These are phyloP conservation scores for Drosophila saltans DNA, from an alignment of 1,140 invertebrate genomes.

Conservation along the genomic window DNA sequence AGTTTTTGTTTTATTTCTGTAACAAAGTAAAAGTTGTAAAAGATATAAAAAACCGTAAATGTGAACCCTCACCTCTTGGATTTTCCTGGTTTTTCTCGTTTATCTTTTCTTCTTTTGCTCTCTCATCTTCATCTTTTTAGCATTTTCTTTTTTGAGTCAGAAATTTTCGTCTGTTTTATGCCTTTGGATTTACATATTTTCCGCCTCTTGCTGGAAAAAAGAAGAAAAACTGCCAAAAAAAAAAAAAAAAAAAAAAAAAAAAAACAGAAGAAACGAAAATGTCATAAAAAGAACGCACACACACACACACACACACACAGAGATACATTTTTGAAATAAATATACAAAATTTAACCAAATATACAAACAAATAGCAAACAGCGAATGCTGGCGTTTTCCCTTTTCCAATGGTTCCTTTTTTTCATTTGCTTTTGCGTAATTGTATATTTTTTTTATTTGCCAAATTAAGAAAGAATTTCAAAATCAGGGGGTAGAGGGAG, in stretches of 20 bases:
- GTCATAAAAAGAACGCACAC: slow-evolving; percentile 11
- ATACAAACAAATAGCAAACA: not conserved
- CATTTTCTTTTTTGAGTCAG: slow-evolving; percentile 43
- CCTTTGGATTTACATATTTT: slow-evolving; percentile 66
- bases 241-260: slow-evolving; percentile 28
- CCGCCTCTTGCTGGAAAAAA: not conserved
- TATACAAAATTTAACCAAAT: slow-evolving; percentile 16
- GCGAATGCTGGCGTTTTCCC: too few relatives aligned
- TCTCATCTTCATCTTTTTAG: slow-evolving; percentile 51
- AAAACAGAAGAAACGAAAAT: slow-evolving; percentile 17
- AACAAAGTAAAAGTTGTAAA: slow-evolving; percentile 73
- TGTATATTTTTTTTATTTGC: slow-evolving; percentile 25
- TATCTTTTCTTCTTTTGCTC: slow-evolving; percentile 5
- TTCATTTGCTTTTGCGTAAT: not conserved
- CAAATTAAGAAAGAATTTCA: slow-evolving; percentile 23
- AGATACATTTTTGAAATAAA: not conserved
- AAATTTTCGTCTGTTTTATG: slow-evolving; percentile 60
- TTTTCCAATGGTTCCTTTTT: not conserved
- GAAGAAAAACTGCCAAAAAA: slow-evolving; percentile 26
- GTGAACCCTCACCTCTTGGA: slow-evolving; percentile 47
- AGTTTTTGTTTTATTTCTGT: slow-evolving; percentile 68
- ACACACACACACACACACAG: slow-evolving; percentile 12
- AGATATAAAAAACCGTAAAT: slow-evolving; percentile 32
- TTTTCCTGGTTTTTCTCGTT: not conserved
- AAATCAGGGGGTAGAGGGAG: not conserved